These are phyloP conservation scores for Heterohyrax brucei DNA, from an alignment of 2,797 vertebrate genomes.

Conservation along the genomic window DNA sequence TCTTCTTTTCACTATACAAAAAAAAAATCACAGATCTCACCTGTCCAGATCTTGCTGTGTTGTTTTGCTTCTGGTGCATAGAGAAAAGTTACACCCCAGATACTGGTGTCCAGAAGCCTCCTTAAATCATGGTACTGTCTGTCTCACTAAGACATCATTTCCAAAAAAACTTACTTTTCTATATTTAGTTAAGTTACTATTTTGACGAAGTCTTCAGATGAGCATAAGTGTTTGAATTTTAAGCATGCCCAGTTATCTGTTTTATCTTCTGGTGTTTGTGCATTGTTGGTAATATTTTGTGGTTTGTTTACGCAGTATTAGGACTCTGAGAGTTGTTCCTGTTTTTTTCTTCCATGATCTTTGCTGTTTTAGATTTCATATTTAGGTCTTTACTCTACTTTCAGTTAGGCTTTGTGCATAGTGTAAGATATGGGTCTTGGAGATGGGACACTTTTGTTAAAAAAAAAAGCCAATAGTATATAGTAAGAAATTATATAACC, in stretches of 20 bases:
- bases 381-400: no score
- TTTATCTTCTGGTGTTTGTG: no score
- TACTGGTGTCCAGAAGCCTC: neutral
- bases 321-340: no score
- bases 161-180: neutral
- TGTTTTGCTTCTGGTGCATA: neutral
- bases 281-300: no score
- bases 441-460: neutral
- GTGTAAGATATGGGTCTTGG: no score
- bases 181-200: neutral
- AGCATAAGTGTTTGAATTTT: no score
- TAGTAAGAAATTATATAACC: neutral
- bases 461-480: neutral
- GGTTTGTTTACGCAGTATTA: no score
- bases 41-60: accelerated
- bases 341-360: no score
- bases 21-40: accelerated
- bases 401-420: no score
- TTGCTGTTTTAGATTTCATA: no score
- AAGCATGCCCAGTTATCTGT: no score
- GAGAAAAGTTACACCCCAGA: neutral
- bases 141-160: neutral
- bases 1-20: neutral
- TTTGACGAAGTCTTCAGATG: no score
- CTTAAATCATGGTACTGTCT: neutral